Conservation (phyloP, 2,113 vertebrate species). For the Ia io region DNA sequence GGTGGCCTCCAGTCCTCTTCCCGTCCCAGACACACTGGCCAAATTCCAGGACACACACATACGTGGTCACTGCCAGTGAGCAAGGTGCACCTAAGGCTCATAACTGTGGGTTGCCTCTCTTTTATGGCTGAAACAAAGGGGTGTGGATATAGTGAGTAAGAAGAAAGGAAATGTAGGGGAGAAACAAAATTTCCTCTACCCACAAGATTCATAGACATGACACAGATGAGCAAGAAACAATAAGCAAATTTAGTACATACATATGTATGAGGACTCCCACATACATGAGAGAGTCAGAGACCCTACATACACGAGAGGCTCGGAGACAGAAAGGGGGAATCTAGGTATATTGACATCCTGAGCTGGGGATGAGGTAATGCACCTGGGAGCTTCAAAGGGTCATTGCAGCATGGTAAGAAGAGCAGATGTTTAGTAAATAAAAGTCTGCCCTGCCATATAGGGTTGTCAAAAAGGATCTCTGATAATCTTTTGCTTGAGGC, state of each 20-base stretch:
- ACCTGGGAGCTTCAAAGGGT: neutral
- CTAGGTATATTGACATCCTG: neutral
- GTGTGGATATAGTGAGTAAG: neutral
- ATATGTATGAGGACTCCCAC: neutral
- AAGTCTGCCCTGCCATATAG: neutral
- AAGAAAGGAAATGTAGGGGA: neutral
- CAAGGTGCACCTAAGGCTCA: conserved; percentile 77
- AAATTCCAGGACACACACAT: conserved; percentile 85
- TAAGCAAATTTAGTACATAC: neutral
- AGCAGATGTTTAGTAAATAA: neutral
- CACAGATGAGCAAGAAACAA: neutral
- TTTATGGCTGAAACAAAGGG: neutral
- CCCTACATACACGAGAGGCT: neutral
- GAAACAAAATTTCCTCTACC: neutral
- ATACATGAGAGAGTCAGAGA: neutral
- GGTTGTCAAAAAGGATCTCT: neutral
- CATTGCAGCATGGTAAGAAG: neutral
- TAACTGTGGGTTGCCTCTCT: conserved; percentile 68
- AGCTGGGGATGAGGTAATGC: neutral
- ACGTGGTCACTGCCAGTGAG: conserved; percentile 82
- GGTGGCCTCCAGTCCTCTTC: neutral
- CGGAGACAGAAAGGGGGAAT: neutral
- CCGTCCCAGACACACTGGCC: conserved; percentile 70
- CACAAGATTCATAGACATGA: neutral
- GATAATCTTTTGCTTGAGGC: neutral